Conservation (phyloP, 2,888 invertebrate species). For the Catocala nupta region DNA sequence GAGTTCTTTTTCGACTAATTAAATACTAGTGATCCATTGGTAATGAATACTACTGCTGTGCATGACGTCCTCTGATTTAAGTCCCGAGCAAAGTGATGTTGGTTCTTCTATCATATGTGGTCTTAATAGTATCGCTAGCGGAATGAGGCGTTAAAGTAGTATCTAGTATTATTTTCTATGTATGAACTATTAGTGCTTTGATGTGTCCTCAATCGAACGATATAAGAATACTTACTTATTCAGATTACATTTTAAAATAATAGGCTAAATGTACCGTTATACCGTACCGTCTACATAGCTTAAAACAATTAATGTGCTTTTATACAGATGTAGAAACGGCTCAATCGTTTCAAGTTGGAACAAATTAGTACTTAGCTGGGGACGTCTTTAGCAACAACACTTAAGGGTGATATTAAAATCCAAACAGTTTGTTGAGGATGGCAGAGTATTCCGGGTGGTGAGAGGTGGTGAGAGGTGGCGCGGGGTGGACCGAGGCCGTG, state of each 20-base stretch:
- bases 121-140: too few species aligned
- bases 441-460: slow-evolving; percentile 35
- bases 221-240: too few species aligned
- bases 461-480: slow-evolving; percentile 37
- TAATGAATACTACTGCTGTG: too few species aligned
- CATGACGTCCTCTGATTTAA: too few species aligned
- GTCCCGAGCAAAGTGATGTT: too few species aligned
- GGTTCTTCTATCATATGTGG: too few species aligned
- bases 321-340: slow-evolving; percentile 59
- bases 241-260: slow-evolving; percentile 8
- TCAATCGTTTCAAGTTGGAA: slow-evolving; percentile 74
- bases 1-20: too few species aligned
- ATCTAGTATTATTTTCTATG: too few species aligned
- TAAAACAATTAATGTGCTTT: slow-evolving; percentile 46
- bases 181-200: too few species aligned
- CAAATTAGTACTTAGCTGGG: slow-evolving; percentile 83
- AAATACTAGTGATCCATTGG: too few species aligned
- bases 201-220: too few species aligned
- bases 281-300: slow-evolving; percentile 13
- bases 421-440: slow-evolving; percentile 74
- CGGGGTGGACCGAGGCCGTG: slow-evolving; percentile 46
- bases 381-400: slow-evolving; percentile 83
- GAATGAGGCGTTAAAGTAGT: too few species aligned
- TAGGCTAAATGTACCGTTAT: slow-evolving; percentile 23
- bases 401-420: slow-evolving; percentile 85